phyloP scores from a whole-genome alignment of 2,888 invertebrate genomes.

The Leucozona laternaria region DNA sequence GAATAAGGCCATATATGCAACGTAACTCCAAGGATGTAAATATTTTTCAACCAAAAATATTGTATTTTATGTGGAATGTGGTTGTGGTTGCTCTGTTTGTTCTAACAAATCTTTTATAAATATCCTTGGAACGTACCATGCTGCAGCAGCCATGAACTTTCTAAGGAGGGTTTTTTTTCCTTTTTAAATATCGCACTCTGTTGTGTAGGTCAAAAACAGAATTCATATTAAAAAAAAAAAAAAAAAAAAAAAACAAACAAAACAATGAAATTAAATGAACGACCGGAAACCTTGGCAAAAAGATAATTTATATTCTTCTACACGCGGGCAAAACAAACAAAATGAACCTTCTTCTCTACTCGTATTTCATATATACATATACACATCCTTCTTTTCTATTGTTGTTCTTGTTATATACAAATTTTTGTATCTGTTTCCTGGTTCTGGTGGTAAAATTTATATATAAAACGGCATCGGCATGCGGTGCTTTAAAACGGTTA shows the following conservation, averaged over 20 bases:
- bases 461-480: constrained; percentile 9
- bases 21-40: constrained; percentile 48
- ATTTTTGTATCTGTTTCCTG: constrained; percentile 61
- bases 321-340: constrained; percentile 26
- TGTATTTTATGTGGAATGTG: constrained; percentile 53
- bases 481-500: constrained; percentile 51
- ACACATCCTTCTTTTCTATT: constrained; percentile 24
- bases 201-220: constrained; percentile 66
- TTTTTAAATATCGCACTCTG: constrained; percentile 51
- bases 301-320: constrained; percentile 74
- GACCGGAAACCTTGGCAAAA: constrained; percentile 58
- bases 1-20: background rate
- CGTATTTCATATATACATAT: background rate
- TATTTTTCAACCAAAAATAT: constrained; percentile 58
- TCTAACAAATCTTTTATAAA: constrained; percentile 44
- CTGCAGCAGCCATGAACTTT: constrained; percentile 60
- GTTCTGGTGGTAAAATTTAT: background rate
- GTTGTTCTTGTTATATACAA: constrained; percentile 25
- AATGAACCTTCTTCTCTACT: background rate
- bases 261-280: constrained; percentile 46
- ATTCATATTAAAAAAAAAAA: constrained; percentile 12
- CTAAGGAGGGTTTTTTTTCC: constrained; percentile 31
- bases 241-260: constrained; percentile 14
- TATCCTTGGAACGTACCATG: constrained; percentile 33
- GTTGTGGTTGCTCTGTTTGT: constrained; percentile 26